Evolutionary conservation across 2,888 invertebrate genomes (phyloP).

Genomic region (Temnothorax rugatulus): DNA sequence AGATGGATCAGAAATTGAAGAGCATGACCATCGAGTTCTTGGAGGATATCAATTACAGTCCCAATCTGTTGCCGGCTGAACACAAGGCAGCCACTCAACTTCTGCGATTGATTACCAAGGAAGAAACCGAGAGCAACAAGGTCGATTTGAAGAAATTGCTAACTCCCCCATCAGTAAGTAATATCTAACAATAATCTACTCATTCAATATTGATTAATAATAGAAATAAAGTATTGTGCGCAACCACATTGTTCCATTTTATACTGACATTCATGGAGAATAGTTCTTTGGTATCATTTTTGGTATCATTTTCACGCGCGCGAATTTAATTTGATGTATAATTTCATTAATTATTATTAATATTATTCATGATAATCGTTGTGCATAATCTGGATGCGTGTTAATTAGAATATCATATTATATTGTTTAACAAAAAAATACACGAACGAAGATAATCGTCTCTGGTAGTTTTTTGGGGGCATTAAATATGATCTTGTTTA

Average conservation of each 20-base stretch:
- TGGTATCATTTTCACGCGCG: too few relatives aligned
- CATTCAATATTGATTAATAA: not conserved
- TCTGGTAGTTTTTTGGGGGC: too few relatives aligned
- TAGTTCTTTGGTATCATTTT: not conserved
- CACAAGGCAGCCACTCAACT: conserved; percentile 96
- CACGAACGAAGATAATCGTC: too few relatives aligned
- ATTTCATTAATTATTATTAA: too few relatives aligned
- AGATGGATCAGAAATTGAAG: conserved; percentile 91
- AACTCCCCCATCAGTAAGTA: conserved; percentile 89
- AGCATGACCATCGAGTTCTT: conserved; percentile 94
- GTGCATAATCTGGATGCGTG: too few relatives aligned
- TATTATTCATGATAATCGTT: too few relatives aligned
- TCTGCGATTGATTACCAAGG: conserved; percentile 92
- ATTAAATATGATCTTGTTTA: too few relatives aligned
- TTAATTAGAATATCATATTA: too few relatives aligned
- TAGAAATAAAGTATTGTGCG: not conserved
- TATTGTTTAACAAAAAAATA: too few relatives aligned
- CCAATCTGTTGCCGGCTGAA: conserved; percentile 94
- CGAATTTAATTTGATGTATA: not conserved
- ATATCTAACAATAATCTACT: not conserved
- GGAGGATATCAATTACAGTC: conserved; percentile 94
- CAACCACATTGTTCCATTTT: not conserved
- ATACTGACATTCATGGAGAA: not conserved
- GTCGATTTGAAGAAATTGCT: conserved; percentile 91
- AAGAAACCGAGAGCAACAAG: conserved; percentile 89